A percentile compares a stretch with the other conserved stretches of the same genome.
Evolutionary conservation across 2,113 vertebrate genomes (phyloP).

Genomic region (Colossoma macropomum): DNA sequence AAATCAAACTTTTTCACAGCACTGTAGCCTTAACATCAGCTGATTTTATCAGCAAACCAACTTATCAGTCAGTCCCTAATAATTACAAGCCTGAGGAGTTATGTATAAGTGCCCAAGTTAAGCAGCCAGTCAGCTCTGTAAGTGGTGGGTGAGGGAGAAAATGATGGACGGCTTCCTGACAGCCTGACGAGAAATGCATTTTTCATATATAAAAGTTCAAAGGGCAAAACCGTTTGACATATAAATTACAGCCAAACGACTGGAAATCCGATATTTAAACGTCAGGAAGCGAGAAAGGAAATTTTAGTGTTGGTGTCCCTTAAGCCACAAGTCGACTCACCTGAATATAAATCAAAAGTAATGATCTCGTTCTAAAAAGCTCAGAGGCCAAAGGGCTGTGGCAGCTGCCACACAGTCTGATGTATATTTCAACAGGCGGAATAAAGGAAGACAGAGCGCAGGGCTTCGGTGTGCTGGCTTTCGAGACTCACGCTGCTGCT

Average conservation of each 20-base stretch:
- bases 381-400: constrained; percentile 15
- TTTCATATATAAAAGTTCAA: constrained; percentile 29
- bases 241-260: constrained; percentile 17
- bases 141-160: background rate
- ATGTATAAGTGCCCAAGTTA: background rate
- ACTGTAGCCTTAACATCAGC: too few relatives aligned
- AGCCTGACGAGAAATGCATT: constrained; percentile 16
- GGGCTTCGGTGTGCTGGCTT: background rate
- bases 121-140: background rate
- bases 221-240: constrained; percentile 23
- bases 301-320: constrained; percentile 41
- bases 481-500: background rate
- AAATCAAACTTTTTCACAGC: too few relatives aligned
- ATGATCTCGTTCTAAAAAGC: constrained; percentile 58
- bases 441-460: background rate
- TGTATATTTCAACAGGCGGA: constrained; percentile 42
- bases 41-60: too few relatives aligned
- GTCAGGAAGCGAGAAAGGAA: constrained; percentile 8
- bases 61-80: too few relatives aligned
- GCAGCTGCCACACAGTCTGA: constrained; percentile 6
- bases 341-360: constrained; percentile 69
- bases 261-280: constrained; percentile 32
- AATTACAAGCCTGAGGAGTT: background rate
- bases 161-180: background rate
- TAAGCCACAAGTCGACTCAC: constrained; percentile 53